These are phyloP conservation scores for Globicephala melas DNA, from an alignment of 2,113 vertebrate genomes.

Conservation along the genomic window DNA sequence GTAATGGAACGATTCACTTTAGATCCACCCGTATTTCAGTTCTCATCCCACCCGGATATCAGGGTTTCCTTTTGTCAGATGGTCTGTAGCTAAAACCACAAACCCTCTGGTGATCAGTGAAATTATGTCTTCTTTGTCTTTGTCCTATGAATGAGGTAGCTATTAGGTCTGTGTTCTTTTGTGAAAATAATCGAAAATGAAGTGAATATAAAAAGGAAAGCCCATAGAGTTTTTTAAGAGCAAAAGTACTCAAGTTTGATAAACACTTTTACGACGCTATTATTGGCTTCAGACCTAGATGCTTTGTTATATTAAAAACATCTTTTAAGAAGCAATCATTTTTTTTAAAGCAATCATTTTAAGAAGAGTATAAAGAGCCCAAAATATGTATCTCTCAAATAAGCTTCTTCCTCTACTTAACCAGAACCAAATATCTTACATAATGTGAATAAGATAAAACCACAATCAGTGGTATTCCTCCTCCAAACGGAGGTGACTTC, in stretches of 20 bases:
- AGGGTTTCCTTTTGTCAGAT: conserved; percentile 62
- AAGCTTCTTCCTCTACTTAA: background rate
- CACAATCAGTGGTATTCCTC: background rate
- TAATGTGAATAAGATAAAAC: background rate
- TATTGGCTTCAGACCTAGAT: conserved; percentile 11
- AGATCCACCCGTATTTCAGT: conserved; percentile 53
- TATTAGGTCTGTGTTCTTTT: conserved; percentile 26
- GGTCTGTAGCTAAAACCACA: conserved; percentile 72
- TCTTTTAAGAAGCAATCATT: background rate
- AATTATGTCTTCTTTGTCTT: conserved; percentile 54
- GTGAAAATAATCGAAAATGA: conserved; percentile 27
- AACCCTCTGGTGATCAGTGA: conserved; percentile 76
- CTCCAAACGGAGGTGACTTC: background rate
- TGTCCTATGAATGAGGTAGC: conserved; percentile 11
- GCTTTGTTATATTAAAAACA: conserved; percentile 7
- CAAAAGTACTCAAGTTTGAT: conserved; percentile 26
- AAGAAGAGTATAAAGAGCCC: background rate
- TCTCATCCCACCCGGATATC: conserved; percentile 60
- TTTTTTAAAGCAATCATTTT: background rate
- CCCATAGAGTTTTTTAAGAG: background rate
- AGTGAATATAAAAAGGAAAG: conserved; percentile 23
- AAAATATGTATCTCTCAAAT: background rate
- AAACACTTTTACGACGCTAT: conserved; percentile 18
- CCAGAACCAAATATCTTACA: background rate
- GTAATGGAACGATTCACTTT: conserved; percentile 40